phyloP scores from a whole-genome alignment of 2,113 vertebrate genomes.

The Ornithorhynchus anatinus region DNA sequence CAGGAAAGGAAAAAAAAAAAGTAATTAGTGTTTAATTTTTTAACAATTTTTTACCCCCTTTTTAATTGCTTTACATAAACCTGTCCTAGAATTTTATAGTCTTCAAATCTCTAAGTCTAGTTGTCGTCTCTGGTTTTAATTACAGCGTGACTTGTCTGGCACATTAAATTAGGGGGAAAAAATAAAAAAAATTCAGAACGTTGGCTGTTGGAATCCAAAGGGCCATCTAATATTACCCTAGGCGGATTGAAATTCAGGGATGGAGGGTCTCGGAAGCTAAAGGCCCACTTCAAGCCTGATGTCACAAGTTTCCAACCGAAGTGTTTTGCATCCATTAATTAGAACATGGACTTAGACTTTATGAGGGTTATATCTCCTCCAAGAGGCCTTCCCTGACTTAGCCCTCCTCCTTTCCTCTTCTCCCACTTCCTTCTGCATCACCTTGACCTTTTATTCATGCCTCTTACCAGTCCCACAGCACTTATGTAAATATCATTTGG shows the following conservation, averaged over 20 bases:
- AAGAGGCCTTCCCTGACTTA: too few relatives aligned
- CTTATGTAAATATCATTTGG: too few relatives aligned
- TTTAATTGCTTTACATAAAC: slow-evolving; percentile 81
- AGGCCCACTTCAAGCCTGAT: accelerated
- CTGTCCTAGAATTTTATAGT: slow-evolving; percentile 79
- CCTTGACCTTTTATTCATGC: too few relatives aligned
- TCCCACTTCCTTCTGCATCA: too few relatives aligned
- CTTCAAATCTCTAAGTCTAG: slow-evolving; percentile 71
- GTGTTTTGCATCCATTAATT: accelerated
- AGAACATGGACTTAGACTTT: accelerated
- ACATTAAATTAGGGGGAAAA: slow-evolving; percentile 55
- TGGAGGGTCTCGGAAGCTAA: background rate
- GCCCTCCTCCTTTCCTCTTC: background rate
- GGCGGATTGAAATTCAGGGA: background rate
- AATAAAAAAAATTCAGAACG: slow-evolving; percentile 8
- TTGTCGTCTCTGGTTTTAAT: slow-evolving; percentile 75
- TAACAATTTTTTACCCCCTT: slow-evolving; percentile 75
- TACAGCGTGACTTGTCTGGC: slow-evolving; percentile 70
- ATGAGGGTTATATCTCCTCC: too few relatives aligned
- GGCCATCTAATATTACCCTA: slow-evolving; percentile 22
- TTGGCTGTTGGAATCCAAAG: slow-evolving; percentile 43
- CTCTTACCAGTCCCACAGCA: too few relatives aligned
- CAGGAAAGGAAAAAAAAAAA: slow-evolving; percentile 57
- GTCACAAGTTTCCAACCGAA: accelerated
- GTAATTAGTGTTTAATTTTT: slow-evolving; percentile 82